Evolutionary conservation across 2,113 vertebrate genomes (phyloP), one percentile per base, ranked within the genome.

Genomic region (Xenus cinereus): DNA sequence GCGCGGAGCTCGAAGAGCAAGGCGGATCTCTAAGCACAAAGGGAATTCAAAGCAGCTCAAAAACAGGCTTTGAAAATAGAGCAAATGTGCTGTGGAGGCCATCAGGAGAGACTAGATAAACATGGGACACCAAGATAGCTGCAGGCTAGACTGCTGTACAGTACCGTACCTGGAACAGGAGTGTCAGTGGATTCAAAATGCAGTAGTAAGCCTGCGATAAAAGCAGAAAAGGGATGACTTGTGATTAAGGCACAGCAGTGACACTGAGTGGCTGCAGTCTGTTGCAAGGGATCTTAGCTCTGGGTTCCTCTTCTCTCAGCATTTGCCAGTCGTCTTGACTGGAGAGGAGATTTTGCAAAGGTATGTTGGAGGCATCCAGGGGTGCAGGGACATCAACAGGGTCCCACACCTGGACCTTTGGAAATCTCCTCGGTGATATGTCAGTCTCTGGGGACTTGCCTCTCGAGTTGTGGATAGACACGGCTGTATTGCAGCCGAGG

Each of bases 21-120:
- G 62, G 94, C 57, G 14, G 41, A 91, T 87, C 92, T 92, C 90
- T 81, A 50, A 89, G 88, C 92, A 91, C 97, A 95, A 96, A 97
- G 81, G 84, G 90, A 96, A 94, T 93, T 95, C 93, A 94, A 89
- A 95, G 78, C 1, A 0, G 59, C 93, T 94, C 53, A 37, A 37
- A 91, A 87, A 3, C 12, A 67, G 50, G 41, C 92, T 87, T 92
- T 95, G 89, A 91, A 96, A 93, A 69, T 22, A 62, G 93, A 96
- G 93, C 50, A 85, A 89, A 89, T 91, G 41, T 24, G 41, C 76
- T 59, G 75, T 45, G 77, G 84, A 80, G 82, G 81, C 74, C 77
- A 83, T 80, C 84, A 79, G 91, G 91, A 94, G 71, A 73, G 85
- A 77, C 59, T 27, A 64, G 95, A 91, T 96, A 91, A 94, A 95